A percentile compares a stretch with the other conserved stretches of the same genome.
Conservation (phyloP, 2,797 vertebrate species). For the Poecilia velifera region DNA sequence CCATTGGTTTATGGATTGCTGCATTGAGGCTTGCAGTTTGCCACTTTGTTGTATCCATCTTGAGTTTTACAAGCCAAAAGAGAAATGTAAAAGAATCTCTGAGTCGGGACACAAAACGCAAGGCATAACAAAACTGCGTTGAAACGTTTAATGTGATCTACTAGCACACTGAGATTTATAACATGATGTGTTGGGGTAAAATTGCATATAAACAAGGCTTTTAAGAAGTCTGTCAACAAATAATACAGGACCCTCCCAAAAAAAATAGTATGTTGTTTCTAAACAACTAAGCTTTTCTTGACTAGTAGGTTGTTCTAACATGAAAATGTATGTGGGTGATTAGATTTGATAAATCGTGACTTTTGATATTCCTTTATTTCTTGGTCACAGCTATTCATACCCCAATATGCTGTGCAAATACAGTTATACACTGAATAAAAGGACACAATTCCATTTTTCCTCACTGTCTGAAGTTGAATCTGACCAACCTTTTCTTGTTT, state of each 20-base stretch:
- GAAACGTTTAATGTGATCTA: background rate
- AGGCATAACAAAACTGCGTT: background rate
- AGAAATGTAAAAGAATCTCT: background rate
- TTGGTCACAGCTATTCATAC: background rate
- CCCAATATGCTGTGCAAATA: background rate
- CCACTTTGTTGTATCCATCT: background rate
- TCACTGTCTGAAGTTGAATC: no score
- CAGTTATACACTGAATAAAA: background rate
- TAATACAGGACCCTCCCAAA: background rate
- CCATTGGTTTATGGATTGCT: background rate
- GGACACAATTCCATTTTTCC: no score
- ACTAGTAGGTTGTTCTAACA: background rate
- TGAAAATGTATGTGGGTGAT: background rate
- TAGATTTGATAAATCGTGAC: background rate
- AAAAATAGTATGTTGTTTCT: background rate
- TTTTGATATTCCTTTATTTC: background rate
- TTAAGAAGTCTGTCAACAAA: background rate
- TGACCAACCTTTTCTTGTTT: no score
- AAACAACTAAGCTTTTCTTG: background rate
- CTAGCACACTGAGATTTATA: background rate
- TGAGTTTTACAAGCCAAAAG: background rate
- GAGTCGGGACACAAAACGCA: background rate
- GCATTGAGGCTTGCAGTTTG: background rate
- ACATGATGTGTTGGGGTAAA: background rate
- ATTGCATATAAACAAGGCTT: background rate